A percentile compares a stretch with the other conserved stretches of the same genome.
Conservation (phyloP, 37 sponge, comb jelly and placozoan species). For the Eunapius fragilis region DNA sequence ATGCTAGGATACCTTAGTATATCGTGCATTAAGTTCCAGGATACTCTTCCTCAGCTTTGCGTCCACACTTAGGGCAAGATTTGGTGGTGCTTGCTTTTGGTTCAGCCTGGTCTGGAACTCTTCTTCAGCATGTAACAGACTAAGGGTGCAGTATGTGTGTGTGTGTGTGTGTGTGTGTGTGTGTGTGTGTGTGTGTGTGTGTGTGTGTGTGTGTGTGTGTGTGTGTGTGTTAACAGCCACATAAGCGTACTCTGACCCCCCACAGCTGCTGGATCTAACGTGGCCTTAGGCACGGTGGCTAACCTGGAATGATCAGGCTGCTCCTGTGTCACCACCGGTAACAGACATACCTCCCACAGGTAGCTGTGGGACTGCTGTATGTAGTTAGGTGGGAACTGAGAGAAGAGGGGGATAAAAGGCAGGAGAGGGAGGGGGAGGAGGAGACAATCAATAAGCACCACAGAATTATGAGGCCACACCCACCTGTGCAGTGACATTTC, state of each 20-base stretch:
- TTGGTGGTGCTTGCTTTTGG: constrained; percentile 22
- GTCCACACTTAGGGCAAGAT: constrained; percentile 52
- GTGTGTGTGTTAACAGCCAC: no score
- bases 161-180: no score
- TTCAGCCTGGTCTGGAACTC: constrained; percentile 52
- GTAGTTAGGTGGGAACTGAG: constrained; percentile 66
- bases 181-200: no score
- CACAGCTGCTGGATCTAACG: no score
- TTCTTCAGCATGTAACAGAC: constrained; percentile 37
- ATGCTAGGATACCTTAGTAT: constrained; percentile 71
- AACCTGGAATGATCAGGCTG: not conserved
- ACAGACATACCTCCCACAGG: constrained; percentile 71
- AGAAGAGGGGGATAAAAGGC: not conserved
- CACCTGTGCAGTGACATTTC: constrained; percentile 72
- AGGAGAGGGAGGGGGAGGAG: not conserved
- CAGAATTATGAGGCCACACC: not conserved
- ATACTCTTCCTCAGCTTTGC: constrained; percentile 65
- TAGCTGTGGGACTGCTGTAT: constrained; percentile 70
- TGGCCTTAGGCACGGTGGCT: no score
- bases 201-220: no score
- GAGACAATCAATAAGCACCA: not conserved
- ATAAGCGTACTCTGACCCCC: no score
- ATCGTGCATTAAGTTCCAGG: constrained; percentile 56
- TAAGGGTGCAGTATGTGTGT: not conserved
- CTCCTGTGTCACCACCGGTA: constrained; percentile 6